phyloP scores from a whole-genome alignment of 2,113 vertebrate species.

The Pelodiscus sinensis region DNA sequence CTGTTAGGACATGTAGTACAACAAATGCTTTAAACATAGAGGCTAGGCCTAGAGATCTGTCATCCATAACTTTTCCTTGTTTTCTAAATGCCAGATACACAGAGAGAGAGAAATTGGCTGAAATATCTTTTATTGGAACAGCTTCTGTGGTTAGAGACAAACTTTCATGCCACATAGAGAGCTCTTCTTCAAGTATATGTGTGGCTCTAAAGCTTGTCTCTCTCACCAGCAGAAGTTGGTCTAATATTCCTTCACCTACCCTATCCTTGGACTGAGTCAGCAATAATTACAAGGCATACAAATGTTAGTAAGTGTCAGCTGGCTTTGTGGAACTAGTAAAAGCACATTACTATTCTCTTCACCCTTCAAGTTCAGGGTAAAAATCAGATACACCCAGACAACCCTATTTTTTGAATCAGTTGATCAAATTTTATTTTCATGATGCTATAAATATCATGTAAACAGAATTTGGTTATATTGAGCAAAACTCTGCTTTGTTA shows the following conservation, averaged over 20 bases:
- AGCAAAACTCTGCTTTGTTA: neutral
- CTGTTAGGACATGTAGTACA: neutral
- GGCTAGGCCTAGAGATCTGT: neutral
- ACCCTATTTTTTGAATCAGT: neutral
- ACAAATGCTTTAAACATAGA: neutral
- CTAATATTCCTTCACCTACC: neutral
- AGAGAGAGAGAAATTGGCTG: neutral
- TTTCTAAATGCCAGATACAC: neutral
- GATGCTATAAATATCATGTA: neutral
- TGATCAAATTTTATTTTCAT: conserved; percentile 1
- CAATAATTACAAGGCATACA: neutral
- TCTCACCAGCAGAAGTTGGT: neutral
- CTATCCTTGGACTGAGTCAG: neutral
- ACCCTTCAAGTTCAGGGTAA: neutral
- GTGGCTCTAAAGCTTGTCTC: neutral
- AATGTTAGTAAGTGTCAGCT: neutral
- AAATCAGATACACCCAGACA: neutral
- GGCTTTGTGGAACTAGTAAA: neutral
- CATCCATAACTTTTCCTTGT: neutral
- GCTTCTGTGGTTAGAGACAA: neutral
- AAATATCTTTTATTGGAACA: neutral
- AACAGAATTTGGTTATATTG: neutral
- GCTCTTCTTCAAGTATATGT: neutral
- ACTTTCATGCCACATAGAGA: neutral
- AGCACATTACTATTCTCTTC: neutral